phyloP scores from a whole-genome alignment of 2,888 invertebrate genomes.

The Congeria kusceri region DNA sequence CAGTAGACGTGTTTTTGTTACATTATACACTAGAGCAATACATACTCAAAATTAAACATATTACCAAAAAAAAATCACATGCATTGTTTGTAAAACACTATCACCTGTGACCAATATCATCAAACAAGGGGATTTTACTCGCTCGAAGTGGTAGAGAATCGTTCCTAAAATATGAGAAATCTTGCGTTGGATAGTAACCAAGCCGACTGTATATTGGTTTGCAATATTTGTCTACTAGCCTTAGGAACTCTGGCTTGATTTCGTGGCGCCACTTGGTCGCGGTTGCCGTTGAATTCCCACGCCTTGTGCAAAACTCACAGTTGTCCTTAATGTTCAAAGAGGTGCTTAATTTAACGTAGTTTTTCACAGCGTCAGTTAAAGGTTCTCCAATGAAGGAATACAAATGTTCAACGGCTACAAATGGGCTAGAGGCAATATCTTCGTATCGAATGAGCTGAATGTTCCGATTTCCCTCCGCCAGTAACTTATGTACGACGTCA shows the following conservation, averaged over 20 bases:
- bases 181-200: slow-evolving; percentile 8
- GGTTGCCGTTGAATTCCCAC: slow-evolving; percentile 27
- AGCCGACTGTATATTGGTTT: not conserved
- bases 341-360: slow-evolving; percentile 26
- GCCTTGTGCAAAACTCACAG: slow-evolving; percentile 29
- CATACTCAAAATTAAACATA: too few relatives aligned
- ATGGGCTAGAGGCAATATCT: slow-evolving; percentile 21
- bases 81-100: too few relatives aligned
- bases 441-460: slow-evolving; percentile 28
- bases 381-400: slow-evolving; percentile 18
- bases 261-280: slow-evolving; percentile 27
- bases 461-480: not conserved
- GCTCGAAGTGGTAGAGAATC: not conserved
- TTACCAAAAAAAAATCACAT: too few relatives aligned
- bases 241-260: slow-evolving; percentile 4
- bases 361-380: not conserved
- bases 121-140: too few relatives aligned
- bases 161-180: not conserved
- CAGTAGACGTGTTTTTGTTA: too few relatives aligned
- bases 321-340: slow-evolving; percentile 22
- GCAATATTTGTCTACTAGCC: slow-evolving; percentile 17
- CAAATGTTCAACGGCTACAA: slow-evolving; percentile 4
- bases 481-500: not conserved
- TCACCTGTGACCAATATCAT: too few relatives aligned
- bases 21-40: too few relatives aligned